phyloP scores from a whole-genome alignment of 1,140 invertebrate species.

The Lanistes nyassanus region DNA sequence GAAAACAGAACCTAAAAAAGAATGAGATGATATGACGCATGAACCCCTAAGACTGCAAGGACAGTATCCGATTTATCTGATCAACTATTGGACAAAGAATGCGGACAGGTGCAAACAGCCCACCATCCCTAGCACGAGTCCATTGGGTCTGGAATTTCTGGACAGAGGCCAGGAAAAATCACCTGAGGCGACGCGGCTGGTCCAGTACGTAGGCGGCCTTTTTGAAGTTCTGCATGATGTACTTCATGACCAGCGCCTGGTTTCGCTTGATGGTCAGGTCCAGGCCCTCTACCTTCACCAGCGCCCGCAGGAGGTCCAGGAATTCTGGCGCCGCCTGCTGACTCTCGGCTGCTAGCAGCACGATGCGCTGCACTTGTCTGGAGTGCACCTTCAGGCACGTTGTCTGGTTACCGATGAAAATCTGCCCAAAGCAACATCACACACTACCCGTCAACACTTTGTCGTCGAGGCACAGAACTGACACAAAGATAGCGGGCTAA shows the following conservation, averaged over 20 bases:
- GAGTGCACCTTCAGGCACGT: slow-evolving; percentile 64
- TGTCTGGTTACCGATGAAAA: slow-evolving; percentile 64
- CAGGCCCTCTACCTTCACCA: slow-evolving; percentile 65
- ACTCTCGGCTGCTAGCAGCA: slow-evolving; percentile 57
- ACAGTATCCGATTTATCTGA: too few relatives aligned
- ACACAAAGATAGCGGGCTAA: not conserved
- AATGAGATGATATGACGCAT: too few relatives aligned
- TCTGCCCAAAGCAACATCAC: slow-evolving; percentile 37
- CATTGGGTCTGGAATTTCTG: too few relatives aligned
- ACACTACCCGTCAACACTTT: not conserved
- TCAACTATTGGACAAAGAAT: too few relatives aligned
- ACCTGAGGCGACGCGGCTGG: slow-evolving; percentile 55
- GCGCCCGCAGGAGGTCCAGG: slow-evolving; percentile 60
- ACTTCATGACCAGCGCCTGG: slow-evolving; percentile 66
- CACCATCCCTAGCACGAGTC: too few relatives aligned
- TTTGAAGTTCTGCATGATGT: slow-evolving; percentile 66
- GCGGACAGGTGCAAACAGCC: too few relatives aligned
- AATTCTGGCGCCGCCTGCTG: slow-evolving; percentile 64
- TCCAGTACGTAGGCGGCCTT: slow-evolving; percentile 66
- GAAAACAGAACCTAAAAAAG: too few relatives aligned
- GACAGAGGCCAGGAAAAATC: too few relatives aligned
- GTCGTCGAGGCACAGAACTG: not conserved
- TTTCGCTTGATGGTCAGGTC: slow-evolving; percentile 66
- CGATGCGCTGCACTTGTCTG: slow-evolving; percentile 64
- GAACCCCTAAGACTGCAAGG: too few relatives aligned